Conservation (phyloP, 1,140 invertebrate genomes). For the Cyclargus thomasi region DNA sequence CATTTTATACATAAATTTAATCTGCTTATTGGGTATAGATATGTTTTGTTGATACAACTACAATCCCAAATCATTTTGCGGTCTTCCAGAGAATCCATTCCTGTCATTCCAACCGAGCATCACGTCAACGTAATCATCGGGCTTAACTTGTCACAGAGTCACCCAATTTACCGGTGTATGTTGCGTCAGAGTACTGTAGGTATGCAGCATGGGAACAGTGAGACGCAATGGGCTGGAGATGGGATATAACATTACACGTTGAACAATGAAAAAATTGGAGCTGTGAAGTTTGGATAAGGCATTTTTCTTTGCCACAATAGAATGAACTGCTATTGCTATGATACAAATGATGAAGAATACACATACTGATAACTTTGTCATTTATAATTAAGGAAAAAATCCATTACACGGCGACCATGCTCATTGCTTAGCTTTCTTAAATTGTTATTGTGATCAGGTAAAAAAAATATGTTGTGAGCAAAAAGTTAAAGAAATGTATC, state of each 20-base stretch:
- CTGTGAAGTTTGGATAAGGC: background rate
- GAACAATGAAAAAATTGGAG: constrained; percentile 25
- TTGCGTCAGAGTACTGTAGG: constrained; percentile 18
- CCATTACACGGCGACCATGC: too few species aligned
- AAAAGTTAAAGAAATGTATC: too few species aligned
- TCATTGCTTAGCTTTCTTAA: too few species aligned
- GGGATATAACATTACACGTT: constrained; percentile 47
- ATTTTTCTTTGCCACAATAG: background rate
- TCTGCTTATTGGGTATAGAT: too few species aligned
- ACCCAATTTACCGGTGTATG: constrained; percentile 3
- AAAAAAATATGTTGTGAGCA: too few species aligned
- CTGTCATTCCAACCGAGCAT: background rate
- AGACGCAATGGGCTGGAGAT: constrained; percentile 46
- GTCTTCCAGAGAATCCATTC: background rate
- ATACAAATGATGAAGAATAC: too few species aligned
- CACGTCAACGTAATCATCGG: background rate
- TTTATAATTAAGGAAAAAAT: too few species aligned
- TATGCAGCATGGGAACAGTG: constrained; percentile 39
- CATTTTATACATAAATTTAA: too few species aligned
- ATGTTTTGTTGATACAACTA: background rate
- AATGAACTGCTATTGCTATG: too few species aligned
- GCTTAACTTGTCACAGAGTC: constrained; percentile 2
- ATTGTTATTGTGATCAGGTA: too few species aligned
- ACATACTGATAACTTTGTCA: too few species aligned
- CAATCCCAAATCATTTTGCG: background rate